phyloP scores from a whole-genome alignment of 2,113 vertebrate species.

The Malurus cyaneus region DNA sequence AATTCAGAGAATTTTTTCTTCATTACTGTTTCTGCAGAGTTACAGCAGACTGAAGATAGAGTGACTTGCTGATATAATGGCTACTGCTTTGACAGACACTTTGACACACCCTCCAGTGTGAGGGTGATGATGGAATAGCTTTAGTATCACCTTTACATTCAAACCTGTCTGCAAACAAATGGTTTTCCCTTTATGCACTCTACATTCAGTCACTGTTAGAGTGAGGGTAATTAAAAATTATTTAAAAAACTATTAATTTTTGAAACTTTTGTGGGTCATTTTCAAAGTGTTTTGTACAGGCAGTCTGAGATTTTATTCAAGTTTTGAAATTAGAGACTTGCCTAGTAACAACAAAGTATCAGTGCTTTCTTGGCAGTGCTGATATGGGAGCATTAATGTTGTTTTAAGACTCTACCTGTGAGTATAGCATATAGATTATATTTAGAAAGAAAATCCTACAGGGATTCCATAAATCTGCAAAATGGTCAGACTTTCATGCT shows the following conservation, averaged over 20 bases:
- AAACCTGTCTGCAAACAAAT: neutral
- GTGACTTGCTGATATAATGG: neutral
- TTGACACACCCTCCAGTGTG: neutral
- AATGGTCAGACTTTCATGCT: conserved; percentile 15
- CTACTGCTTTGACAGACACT: neutral
- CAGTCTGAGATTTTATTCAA: conserved; percentile 42
- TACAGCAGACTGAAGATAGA: neutral
- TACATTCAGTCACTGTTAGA: neutral
- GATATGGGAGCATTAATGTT: conserved; percentile 46
- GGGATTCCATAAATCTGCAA: conserved; percentile 61
- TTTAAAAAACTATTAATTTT: neutral
- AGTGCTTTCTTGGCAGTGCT: conserved; percentile 32
- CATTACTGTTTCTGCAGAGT: neutral
- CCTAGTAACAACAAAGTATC: conserved; percentile 48
- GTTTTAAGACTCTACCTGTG: conserved; percentile 61
- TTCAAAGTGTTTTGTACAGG: neutral
- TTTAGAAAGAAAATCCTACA: conserved; percentile 74
- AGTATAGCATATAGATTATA: conserved; percentile 62
- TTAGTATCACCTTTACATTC: neutral
- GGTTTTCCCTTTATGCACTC: neutral
- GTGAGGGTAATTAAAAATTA: neutral
- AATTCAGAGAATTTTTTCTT: conserved; percentile 19
- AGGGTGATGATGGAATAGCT: conserved; percentile 15
- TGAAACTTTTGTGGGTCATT: neutral
- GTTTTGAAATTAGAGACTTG: conserved; percentile 64